Evolutionary conservation across 2,113 vertebrate genomes (phyloP), one percentile per base, ranked within the genome.

Genomic region (Drymodes brunneopygia): DNA sequence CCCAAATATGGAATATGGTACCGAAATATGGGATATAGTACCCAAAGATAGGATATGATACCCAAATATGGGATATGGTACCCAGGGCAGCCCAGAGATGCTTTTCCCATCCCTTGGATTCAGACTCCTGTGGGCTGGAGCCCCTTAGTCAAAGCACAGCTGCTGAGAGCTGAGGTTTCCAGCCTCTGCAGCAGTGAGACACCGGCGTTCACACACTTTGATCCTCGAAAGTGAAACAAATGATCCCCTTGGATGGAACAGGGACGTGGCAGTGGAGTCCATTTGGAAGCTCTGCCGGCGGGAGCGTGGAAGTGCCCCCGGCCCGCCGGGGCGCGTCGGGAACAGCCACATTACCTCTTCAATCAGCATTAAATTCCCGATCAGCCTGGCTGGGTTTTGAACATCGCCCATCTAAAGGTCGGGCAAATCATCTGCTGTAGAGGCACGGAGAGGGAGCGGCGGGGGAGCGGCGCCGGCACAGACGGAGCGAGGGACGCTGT

Each of bases 331-430:
- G 83, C 33, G 9, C 17, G 0, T 42, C 66, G 10, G 61, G 95
- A 83, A 86, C 45, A 91, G 64, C 85, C 65, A 38, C 91, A 50
- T 89, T 50, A 71, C 35, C 78, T 66, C 70, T 88, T 97, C 96
- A 71, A 94, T 94, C 96, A 95, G 88, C 91, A 75, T 95, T 92
- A 94, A 74, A 65, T 2, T 17, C 90, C 79, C 2, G 61, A 65
- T 88, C 89, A 95, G 90, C 89, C 90, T 82, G 93, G 91, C 71
- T 93, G 91, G 14, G 24, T 69, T 45, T 19, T 12, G 62, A 92
- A 75, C 64, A 81, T 84, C 93, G 91, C 84, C 89, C 78, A 7
- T 69, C 66, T 50, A 90, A 90, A 96, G 92, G 93, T 85, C 60
- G 20, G 90, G 87, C 54, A 36, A 53, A 88, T 86, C 78, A 77